Base-by-base conservation (phyloP, 2,888 invertebrate genomes). In the Chrysodeixis includens region DNA sequence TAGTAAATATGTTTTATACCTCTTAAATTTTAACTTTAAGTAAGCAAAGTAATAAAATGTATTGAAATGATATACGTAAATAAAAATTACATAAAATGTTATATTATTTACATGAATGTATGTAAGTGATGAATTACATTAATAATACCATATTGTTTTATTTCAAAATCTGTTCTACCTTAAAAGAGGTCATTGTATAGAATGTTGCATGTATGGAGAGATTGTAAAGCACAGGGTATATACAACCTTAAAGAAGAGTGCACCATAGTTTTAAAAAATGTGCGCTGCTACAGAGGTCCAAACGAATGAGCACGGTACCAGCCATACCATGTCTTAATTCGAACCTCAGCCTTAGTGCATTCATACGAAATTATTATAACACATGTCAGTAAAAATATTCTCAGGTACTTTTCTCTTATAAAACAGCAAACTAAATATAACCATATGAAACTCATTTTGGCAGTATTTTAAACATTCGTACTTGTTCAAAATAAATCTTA, bases 351-450 rank as follows among this genome's bases (percentile, higher is more conserved):
- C 78, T 75, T 78, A 78, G 72, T 72, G 75, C 81, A 80, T 66
- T 59, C 69, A 63, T 55, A 62, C 54, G 66, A 56, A 75, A 64
- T 61, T 67, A 55, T 40, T 66, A 65, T 53, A 54, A 20, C 6
- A 10, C 63, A 67, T 52, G 62, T 77, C 68, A 68, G 69, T 77
- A 72, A 65, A 71, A 69, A 78, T 73, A 76, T 76, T 67, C 60
- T 79, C 81, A 78, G 79, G 79, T 79, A 79, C 81, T 71, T 81
- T 77, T 59, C 40, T 66, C 66, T 62, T 78, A 60, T 52, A 46
- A 68, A 70, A 62, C 56, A 62, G 63, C 56, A 67, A 60, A 51
- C 59, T 68, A 77, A 67, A 71, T 74, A 77, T 57, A 63, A 63
- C 62, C 61, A 65, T 53, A 52, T 49, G 55, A 46, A 56, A 69